phyloP scores from a whole-genome alignment of 2,888 invertebrate genomes.

The Ochlodes sylvanus region DNA sequence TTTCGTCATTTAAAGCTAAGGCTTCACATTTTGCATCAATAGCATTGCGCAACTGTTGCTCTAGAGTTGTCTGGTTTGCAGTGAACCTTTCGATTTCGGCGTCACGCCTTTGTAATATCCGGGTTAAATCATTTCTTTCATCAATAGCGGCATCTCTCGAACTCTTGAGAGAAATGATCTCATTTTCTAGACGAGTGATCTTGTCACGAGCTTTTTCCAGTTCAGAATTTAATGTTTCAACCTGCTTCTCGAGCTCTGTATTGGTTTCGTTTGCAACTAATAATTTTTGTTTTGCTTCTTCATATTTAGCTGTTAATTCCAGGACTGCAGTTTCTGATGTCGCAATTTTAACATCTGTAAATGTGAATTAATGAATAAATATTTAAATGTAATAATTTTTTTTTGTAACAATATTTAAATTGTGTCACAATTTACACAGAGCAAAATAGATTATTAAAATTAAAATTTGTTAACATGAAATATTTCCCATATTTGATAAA shows the following conservation, averaged over 20 bases:
- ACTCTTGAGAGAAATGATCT: conserved; percentile 87
- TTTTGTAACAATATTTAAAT: no score
- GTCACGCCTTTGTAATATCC: conserved; percentile 89
- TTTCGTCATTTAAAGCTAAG: conserved; percentile 91
- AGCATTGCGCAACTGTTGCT: conserved; percentile 90
- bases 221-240: conserved; percentile 86
- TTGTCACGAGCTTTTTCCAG: conserved; percentile 87
- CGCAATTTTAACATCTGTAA: conserved; percentile 84
- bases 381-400: no score
- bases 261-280: conserved; percentile 86
- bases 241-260: conserved; percentile 87
- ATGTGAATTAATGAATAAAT: conserved; percentile 22
- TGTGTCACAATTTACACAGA: no score
- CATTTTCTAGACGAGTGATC: conserved; percentile 87
- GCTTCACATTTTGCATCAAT: conserved; percentile 94
- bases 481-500: no score
- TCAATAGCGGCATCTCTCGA: conserved; percentile 89
- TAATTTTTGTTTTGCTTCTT: conserved; percentile 86
- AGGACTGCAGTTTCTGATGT: conserved; percentile 82
- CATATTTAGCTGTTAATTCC: conserved; percentile 86
- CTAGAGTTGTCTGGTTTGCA: conserved; percentile 87
- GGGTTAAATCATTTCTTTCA: conserved; percentile 90
- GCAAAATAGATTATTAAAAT: no score
- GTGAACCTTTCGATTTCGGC: conserved; percentile 90
- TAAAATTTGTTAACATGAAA: no score